These are phyloP conservation scores for Tauraco hartlaubi DNA, from an alignment of 2,797 vertebrate species.

Conservation along the genomic window DNA sequence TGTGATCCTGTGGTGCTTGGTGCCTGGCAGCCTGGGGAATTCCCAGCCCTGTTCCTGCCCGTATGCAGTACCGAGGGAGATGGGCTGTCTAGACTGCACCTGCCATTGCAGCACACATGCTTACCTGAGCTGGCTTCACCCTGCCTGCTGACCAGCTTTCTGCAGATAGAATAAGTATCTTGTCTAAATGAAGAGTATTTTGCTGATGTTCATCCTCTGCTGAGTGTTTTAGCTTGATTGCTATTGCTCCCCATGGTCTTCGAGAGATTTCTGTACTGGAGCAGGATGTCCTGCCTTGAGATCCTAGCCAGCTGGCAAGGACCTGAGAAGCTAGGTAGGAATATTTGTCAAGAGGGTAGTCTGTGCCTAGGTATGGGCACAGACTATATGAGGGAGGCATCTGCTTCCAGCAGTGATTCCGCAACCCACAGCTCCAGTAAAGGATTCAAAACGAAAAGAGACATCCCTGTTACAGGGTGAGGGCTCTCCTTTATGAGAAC, in stretches of 20 bases:
- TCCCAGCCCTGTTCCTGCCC: background rate
- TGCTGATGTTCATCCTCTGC: background rate
- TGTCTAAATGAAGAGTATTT: background rate
- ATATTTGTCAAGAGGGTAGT: background rate
- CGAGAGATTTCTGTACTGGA: background rate
- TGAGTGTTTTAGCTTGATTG: background rate
- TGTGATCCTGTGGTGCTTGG: background rate
- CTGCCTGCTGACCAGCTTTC: background rate
- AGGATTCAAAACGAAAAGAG: background rate
- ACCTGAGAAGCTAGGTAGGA: background rate
- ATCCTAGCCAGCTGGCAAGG: background rate
- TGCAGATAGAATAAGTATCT: background rate
- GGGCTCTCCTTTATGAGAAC: background rate
- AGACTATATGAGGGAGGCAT: background rate
- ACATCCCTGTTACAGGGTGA: background rate
- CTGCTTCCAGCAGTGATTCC: background rate
- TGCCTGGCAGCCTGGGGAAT: background rate
- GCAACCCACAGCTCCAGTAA: background rate
- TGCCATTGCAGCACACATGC: background rate
- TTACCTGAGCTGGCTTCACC: background rate
- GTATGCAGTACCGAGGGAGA: background rate
- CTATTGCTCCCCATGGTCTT: background rate
- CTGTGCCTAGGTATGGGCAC: background rate
- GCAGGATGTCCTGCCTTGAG: background rate
- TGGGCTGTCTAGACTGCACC: background rate